Conservation (phyloP, 2,888 invertebrate species). For the Drosophila helvetica region DNA sequence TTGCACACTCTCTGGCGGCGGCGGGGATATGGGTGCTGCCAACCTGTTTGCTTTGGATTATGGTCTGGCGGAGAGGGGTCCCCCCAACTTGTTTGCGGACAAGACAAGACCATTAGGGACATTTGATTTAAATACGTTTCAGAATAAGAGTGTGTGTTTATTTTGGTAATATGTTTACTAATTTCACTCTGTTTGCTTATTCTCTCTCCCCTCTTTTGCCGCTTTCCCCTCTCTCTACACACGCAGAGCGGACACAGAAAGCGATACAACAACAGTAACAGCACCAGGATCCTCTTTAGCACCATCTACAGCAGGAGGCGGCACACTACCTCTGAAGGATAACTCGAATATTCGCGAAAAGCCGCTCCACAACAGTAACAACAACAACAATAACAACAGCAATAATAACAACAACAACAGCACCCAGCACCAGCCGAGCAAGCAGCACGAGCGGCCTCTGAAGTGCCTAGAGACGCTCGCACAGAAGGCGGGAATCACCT, state of each 20-base stretch:
- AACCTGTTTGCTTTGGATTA: conserved; percentile 38
- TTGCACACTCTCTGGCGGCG: neutral
- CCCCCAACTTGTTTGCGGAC: too few relatives aligned
- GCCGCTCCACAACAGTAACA: conserved; percentile 83
- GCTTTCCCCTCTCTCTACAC: too few relatives aligned
- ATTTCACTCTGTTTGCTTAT: conserved; percentile 11
- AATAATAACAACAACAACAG: conserved; percentile 75
- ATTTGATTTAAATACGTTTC: conserved; percentile 54
- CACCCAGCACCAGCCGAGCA: conserved; percentile 51
- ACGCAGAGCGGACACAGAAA: conserved; percentile 81
- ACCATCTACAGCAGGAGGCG: conserved; percentile 55
- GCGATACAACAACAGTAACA: conserved; percentile 68
- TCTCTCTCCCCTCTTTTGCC: neutral
- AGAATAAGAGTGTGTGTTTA: conserved; percentile 23
- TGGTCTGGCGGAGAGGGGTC: too few relatives aligned
- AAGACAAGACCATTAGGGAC: neutral
- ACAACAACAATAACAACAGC: conserved; percentile 74
- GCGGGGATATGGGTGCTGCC: conserved; percentile 37
- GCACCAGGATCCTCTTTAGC: conserved; percentile 44
- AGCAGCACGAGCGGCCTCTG: conserved; percentile 84
- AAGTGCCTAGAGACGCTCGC: conserved; percentile 90
- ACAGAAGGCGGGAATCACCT: conserved; percentile 89
- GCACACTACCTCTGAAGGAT: conserved; percentile 81
- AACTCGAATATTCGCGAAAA: conserved; percentile 82
- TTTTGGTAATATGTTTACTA: neutral